Evolutionary conservation across 2,797 vertebrate genomes (phyloP).

Genomic region (Manis pentadactyla): DNA sequence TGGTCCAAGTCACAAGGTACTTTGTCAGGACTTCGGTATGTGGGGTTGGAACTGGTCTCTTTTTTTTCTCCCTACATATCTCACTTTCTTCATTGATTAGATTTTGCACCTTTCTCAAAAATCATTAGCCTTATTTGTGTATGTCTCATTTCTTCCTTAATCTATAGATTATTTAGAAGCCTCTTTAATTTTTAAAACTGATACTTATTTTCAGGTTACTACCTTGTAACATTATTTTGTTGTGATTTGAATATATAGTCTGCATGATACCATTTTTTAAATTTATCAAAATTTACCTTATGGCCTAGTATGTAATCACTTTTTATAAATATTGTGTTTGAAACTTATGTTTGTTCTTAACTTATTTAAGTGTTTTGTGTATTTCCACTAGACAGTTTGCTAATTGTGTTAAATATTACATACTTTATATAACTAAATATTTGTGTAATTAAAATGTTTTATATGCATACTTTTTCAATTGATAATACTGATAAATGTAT

Average conservation of each 20-base stretch:
- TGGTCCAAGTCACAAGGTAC: no score
- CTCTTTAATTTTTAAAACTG: constrained; percentile 26
- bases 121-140: neutral
- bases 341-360: neutral
- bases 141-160: constrained; percentile 31
- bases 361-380: neutral
- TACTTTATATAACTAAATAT: neutral
- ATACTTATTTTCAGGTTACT: constrained; percentile 49
- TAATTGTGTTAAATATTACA: constrained; percentile 29
- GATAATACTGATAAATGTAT: neutral
- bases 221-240: constrained; percentile 36
- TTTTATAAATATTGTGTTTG: constrained; percentile 42
- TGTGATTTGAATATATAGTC: neutral
- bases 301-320: neutral
- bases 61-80: no score
- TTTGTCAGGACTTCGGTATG: no score
- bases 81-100: constrained; percentile 30
- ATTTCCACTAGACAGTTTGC: neutral
- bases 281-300: constrained; percentile 29
- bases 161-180: neutral
- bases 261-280: constrained; percentile 21
- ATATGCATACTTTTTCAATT: neutral
- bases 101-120: neutral
- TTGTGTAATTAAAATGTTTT: constrained; percentile 33
- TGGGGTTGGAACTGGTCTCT: no score